Conservation (phyloP, 2,888 invertebrate species). For the Clusia tigrina region DNA sequence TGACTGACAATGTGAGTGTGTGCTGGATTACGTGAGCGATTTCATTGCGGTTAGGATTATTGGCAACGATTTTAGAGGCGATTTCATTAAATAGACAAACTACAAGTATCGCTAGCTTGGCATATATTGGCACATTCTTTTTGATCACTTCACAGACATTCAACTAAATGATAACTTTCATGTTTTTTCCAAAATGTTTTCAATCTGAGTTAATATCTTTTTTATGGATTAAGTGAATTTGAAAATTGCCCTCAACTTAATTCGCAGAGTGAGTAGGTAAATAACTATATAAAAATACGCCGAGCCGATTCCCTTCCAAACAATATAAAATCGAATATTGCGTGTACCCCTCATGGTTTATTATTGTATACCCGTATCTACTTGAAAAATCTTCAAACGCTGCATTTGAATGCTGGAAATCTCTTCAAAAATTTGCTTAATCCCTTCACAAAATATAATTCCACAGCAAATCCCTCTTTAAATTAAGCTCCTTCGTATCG, state of each 20-base stretch:
- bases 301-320: no score
- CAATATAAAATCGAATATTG: no score
- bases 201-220: no score
- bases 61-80: conserved; percentile 10
- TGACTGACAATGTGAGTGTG: conserved; percentile 3
- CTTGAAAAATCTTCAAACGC: background rate
- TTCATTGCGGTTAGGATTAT: conserved; percentile 8
- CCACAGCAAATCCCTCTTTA: conserved; percentile 52
- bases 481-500: conserved; percentile 55
- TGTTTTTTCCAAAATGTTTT: no score
- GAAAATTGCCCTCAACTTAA: no score
- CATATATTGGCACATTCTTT: conserved; percentile 11
- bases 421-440: conserved; percentile 54
- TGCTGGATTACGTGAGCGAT: background rate
- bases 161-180: no score
- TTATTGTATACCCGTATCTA: no score
- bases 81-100: background rate
- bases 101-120: background rate
- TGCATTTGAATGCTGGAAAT: conserved; percentile 44
- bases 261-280: no score
- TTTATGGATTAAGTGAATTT: no score
- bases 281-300: no score
- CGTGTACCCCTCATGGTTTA: no score
- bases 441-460: conserved; percentile 52
- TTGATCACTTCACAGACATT: background rate